Percentiles rank a stretch among this genome's conserved stretches.
Conservation (phyloP, 2,888 invertebrate genomes). For the Troides aeacus region DNA sequence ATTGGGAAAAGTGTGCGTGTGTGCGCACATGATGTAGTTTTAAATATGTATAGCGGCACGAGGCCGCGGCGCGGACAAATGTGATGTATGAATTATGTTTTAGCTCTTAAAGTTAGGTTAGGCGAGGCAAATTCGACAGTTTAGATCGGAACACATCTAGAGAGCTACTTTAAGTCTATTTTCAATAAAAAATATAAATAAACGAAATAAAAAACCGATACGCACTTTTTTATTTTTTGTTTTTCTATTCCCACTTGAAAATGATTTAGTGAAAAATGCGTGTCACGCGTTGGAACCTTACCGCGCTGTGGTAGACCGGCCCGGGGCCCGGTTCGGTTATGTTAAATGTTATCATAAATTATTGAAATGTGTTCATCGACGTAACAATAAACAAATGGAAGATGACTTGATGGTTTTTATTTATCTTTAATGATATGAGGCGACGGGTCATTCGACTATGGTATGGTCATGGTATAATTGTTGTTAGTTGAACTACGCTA, state of each 20-base stretch:
- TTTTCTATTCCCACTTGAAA: not conserved
- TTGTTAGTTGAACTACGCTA: no score
- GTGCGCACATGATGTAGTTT: constrained; percentile 39
- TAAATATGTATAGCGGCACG: constrained; percentile 59
- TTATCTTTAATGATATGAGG: no score
- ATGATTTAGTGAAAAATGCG: not conserved
- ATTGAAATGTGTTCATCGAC: constrained; percentile 1
- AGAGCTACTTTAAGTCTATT: constrained; percentile 59
- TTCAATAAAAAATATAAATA: constrained; percentile 65
- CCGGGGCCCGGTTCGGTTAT: not conserved
- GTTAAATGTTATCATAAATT: not conserved
- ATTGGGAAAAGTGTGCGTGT: constrained; percentile 13
- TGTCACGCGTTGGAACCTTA: not conserved
- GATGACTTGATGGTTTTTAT: not conserved
- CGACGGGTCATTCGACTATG: no score
- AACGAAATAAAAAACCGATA: not conserved
- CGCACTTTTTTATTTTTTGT: constrained; percentile 35
- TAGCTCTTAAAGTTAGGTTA: constrained; percentile 32
- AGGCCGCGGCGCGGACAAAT: constrained; percentile 43
- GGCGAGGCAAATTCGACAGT: constrained; percentile 34
- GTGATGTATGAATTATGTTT: constrained; percentile 38
- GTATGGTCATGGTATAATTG: no score
- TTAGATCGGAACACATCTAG: constrained; percentile 49
- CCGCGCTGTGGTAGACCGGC: not conserved
- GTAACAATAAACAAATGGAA: constrained; percentile 9